Percentiles rank a stretch among this genome's conserved stretches.
phyloP scores from a whole-genome alignment of 2,797 vertebrate genomes.

The Protosalanx chinensis region DNA sequence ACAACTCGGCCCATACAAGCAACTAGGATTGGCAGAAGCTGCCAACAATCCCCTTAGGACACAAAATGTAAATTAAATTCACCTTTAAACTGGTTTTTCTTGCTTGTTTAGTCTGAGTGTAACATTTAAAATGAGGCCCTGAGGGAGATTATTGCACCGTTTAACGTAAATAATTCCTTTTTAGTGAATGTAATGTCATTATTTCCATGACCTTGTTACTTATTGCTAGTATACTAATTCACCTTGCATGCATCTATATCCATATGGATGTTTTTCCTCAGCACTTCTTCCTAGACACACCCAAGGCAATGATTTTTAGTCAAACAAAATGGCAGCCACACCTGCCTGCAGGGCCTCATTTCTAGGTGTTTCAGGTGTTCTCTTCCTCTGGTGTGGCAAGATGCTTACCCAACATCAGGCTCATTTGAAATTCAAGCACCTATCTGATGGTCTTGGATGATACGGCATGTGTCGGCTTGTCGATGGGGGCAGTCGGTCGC shows the following conservation, averaged over 20 bases:
- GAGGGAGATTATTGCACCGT: too few species aligned
- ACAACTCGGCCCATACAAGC: background rate
- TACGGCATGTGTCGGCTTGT: background rate
- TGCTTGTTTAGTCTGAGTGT: background rate
- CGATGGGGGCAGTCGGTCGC: background rate
- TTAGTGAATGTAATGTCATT: too few species aligned
- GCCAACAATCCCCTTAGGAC: slow-evolving; percentile 33
- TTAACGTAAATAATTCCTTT: too few species aligned
- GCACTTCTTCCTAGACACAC: background rate
- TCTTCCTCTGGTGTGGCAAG: too few species aligned
- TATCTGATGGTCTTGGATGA: background rate
- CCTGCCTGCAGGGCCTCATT: background rate
- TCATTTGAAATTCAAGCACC: background rate
- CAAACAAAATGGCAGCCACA: background rate
- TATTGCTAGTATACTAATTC: too few species aligned
- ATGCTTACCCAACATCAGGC: background rate
- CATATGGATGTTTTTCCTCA: background rate
- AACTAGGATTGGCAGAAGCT: background rate
- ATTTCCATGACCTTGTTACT: too few species aligned
- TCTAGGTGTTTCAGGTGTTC: background rate
- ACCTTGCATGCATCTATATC: background rate
- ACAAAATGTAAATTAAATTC: slow-evolving; percentile 21
- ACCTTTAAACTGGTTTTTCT: background rate
- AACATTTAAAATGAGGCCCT: too few species aligned
- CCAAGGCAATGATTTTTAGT: background rate